Conservation (phyloP, 2,113 vertebrate genomes). For the Chaetorhynchus papuensis region DNA sequence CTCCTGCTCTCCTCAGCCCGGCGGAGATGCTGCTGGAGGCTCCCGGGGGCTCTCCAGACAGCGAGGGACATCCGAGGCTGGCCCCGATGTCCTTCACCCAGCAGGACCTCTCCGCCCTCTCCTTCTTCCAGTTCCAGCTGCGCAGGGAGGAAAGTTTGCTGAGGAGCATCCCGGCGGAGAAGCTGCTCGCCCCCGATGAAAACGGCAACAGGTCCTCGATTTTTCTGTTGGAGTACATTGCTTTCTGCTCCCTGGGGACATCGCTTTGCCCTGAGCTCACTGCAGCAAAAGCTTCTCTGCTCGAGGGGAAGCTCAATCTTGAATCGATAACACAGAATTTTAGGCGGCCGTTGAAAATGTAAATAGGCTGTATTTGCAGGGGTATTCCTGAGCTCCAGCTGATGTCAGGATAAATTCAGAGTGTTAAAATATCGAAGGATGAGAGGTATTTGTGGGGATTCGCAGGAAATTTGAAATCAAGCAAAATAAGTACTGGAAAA, state of each 20-base stretch:
- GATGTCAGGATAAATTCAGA: not conserved
- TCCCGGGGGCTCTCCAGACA: not conserved
- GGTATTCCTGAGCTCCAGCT: not conserved
- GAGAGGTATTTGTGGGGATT: not conserved
- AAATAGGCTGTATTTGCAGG: not conserved
- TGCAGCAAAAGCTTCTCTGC: not conserved
- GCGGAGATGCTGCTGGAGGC: not conserved
- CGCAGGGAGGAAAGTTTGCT: slow-evolving; percentile 70
- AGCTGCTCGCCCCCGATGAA: slow-evolving; percentile 63
- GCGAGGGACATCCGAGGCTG: not conserved
- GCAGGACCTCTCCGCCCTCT: slow-evolving; percentile 39
- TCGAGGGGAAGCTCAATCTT: not conserved
- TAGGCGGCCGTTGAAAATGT: not conserved
- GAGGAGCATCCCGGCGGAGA: slow-evolving; percentile 46
- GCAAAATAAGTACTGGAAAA: not conserved
- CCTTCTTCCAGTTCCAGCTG: slow-evolving; percentile 81
- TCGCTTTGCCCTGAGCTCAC: not conserved
- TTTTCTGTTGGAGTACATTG: not conserved
- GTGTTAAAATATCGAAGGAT: not conserved
- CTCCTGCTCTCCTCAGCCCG: not conserved
- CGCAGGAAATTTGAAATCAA: not conserved
- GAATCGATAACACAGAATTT: not conserved
- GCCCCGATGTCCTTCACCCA: not conserved
- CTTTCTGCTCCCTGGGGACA: not conserved
- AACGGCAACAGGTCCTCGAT: slow-evolving; percentile 71